These are phyloP conservation scores for Lepus europaeus DNA, from an alignment of 2,113 vertebrate species.

Conservation along the genomic window DNA sequence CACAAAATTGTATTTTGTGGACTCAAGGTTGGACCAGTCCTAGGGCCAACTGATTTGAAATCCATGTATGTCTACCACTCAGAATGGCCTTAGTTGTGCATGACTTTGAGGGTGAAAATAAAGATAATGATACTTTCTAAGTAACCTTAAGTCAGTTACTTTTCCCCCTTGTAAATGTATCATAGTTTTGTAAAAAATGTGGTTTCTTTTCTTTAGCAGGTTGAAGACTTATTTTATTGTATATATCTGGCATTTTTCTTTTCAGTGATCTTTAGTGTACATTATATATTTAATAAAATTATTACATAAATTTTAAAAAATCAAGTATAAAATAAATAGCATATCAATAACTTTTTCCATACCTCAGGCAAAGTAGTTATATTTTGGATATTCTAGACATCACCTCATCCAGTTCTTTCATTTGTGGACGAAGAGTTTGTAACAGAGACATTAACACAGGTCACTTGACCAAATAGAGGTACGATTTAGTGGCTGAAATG, in stretches of 20 bases:
- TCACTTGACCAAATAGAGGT: background rate
- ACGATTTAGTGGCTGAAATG: background rate
- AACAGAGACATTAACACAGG: background rate
- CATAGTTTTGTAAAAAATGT: background rate
- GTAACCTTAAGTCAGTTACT: background rate
- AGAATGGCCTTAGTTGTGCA: background rate
- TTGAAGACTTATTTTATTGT: background rate
- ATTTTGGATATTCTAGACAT: background rate
- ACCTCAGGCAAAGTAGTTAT: background rate
- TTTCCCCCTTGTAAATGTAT: background rate
- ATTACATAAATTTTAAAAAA: background rate
- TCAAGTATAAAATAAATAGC: background rate
- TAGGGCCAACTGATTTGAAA: background rate
- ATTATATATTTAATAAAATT: background rate
- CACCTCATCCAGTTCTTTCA: background rate
- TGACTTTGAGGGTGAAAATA: background rate
- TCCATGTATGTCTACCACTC: background rate
- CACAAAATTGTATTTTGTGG: background rate
- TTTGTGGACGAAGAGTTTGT: background rate
- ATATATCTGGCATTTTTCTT: background rate
- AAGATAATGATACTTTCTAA: background rate
- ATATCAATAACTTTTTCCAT: conserved; percentile 1
- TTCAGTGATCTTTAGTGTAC: background rate
- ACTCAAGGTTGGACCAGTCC: background rate
- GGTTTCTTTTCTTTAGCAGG: background rate